Percentiles rank a stretch among this genome's conserved stretches.
These are phyloP conservation scores for Philopedon plagiatum DNA, from an alignment of 2,888 invertebrate species.

Conservation along the genomic window DNA sequence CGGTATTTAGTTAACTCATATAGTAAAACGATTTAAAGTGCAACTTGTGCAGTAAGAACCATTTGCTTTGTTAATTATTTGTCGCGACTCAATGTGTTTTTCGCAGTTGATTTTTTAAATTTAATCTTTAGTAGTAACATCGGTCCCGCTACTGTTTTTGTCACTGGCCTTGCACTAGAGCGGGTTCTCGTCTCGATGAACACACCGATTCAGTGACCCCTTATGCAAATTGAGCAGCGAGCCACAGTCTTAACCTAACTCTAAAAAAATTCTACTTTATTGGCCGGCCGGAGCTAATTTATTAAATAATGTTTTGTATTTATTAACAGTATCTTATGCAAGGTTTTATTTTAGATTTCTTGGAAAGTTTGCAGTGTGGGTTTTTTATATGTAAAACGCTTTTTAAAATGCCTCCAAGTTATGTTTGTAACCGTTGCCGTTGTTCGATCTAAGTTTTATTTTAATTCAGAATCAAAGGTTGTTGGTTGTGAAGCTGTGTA, in stretches of 20 bases:
- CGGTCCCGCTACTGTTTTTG: constrained; percentile 28
- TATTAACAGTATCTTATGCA: constrained; percentile 31
- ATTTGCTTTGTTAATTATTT: no score
- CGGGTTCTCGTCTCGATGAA: constrained; percentile 18
- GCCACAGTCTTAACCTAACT: constrained; percentile 22
- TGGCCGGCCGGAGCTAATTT: constrained; percentile 8
- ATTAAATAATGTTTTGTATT: constrained; percentile 32
- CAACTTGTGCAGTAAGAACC: no score
- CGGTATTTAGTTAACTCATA: no score
- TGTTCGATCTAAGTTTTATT: no score
- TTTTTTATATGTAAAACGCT: no score
- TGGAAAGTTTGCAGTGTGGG: background rate
- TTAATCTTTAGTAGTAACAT: background rate
- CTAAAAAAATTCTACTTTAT: constrained; percentile 26
- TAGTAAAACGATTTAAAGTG: no score
- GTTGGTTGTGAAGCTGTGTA: no score
- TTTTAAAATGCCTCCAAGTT: no score
- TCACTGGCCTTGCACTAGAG: constrained; percentile 35
- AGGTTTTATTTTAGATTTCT: constrained; percentile 4
- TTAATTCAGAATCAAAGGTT: no score
- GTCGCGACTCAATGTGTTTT: no score
- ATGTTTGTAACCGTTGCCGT: no score
- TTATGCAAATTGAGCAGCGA: constrained; percentile 28
- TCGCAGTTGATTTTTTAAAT: no score
- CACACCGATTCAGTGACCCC: constrained; percentile 29